Conservation (phyloP, 2,797 vertebrate species). For the Graptemys geographica region DNA sequence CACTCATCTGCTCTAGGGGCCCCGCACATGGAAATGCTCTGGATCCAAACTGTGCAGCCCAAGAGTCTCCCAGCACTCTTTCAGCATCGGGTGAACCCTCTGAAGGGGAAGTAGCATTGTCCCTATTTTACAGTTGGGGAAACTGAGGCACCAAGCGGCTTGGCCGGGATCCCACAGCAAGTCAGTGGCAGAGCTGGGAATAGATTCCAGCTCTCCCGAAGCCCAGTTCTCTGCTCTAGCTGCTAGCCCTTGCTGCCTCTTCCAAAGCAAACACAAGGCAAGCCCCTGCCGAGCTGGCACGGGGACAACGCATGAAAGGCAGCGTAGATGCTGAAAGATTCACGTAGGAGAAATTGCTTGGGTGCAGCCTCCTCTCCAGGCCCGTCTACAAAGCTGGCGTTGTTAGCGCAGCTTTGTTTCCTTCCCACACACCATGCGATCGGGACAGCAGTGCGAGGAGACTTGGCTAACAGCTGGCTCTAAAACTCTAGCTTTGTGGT, state of each 20-base stretch:
- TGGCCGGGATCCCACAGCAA: background rate
- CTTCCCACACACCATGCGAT: background rate
- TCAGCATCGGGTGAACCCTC: background rate
- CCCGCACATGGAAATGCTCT: background rate
- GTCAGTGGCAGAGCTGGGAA: background rate
- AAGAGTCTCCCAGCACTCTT: background rate
- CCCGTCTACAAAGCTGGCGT: background rate
- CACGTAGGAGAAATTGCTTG: background rate
- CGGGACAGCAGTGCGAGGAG: conserved; percentile 12
- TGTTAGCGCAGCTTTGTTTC: background rate
- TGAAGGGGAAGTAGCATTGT: background rate
- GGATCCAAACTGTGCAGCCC: background rate
- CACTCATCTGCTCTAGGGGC: background rate
- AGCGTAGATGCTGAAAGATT: background rate
- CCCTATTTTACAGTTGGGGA: background rate
- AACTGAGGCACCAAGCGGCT: background rate
- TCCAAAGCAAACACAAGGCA: background rate
- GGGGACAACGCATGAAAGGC: background rate
- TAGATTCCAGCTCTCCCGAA: background rate
- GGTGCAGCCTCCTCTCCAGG: background rate
- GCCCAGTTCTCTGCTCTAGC: background rate
- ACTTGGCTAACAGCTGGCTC: background rate
- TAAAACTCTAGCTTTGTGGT: conserved; percentile 9
- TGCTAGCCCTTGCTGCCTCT: no score
- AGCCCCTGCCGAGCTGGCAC: background rate